A percentile compares a stretch with the other conserved stretches of the same genome.
These are phyloP conservation scores for Caradrina clavipalpis DNA, from an alignment of 2,888 invertebrate species.

Conservation along the genomic window DNA sequence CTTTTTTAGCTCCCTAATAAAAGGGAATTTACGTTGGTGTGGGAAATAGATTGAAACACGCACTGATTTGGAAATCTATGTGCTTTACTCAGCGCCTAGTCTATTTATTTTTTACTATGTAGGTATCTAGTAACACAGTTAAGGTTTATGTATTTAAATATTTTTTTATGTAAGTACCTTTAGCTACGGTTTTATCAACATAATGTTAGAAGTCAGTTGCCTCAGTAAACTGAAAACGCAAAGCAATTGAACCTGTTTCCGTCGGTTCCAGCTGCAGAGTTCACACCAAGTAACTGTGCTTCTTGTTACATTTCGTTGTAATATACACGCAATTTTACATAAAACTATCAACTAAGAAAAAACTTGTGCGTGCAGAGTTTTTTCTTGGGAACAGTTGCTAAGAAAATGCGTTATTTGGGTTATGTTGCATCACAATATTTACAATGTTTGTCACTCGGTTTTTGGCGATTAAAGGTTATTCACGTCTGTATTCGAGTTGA, in stretches of 20 bases:
- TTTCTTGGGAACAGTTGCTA: conserved; percentile 13
- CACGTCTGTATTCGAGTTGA: conserved; percentile 39
- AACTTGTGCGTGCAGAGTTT: not conserved
- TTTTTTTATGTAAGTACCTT: not conserved
- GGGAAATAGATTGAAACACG: conserved; percentile 52
- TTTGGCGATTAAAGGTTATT: conserved; percentile 45
- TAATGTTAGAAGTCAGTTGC: not conserved
- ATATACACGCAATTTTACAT: conserved; percentile 26
- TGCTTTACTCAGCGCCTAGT: conserved; percentile 3
- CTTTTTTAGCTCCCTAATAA: conserved; percentile 67
- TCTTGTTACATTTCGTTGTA: conserved; percentile 16
- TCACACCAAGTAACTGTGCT: conserved; percentile 24
- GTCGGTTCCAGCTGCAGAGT: conserved; percentile 38
- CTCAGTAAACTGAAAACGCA: conserved; percentile 3
- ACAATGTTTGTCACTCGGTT: conserved; percentile 23
- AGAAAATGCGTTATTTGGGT: conserved; percentile 18
- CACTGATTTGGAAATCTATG: conserved; percentile 51
- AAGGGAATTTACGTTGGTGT: conserved; percentile 55
- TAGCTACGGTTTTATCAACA: not conserved
- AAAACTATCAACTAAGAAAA: conserved; percentile 29
- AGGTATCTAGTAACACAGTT: not conserved
- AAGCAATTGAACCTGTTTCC: conserved; percentile 32
- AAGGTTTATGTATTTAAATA: not conserved
- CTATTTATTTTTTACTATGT: not conserved
- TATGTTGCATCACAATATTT: conserved; percentile 6